A percentile compares a stretch with the other conserved stretches of the same genome.
These are phyloP conservation scores for Hippocampus kuda DNA, from an alignment of 2,797 vertebrate genomes.

Conservation along the genomic window DNA sequence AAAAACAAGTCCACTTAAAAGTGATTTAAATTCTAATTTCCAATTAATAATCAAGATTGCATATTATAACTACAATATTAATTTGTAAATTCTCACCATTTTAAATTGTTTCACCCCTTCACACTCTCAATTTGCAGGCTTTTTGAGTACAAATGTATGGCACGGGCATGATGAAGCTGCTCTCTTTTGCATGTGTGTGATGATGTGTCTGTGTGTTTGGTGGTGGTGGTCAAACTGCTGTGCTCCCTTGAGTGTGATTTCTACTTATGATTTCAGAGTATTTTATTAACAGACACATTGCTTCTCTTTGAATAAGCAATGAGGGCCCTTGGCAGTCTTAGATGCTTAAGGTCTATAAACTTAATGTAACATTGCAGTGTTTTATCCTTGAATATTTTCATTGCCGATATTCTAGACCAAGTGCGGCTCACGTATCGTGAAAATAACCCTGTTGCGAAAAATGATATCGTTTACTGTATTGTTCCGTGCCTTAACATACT, in stretches of 20 bases:
- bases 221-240: slow-evolving; percentile 22
- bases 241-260: slow-evolving; percentile 28
- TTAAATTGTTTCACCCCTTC: neutral
- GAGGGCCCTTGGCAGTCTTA: slow-evolving; percentile 3
- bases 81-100: neutral
- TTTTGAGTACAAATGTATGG: slow-evolving; percentile 52
- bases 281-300: neutral
- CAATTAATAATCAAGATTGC: neutral
- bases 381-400: neutral
- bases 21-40: neutral
- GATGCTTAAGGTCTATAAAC: neutral
- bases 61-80: neutral
- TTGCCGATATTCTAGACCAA: neutral
- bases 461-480: neutral
- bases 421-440: no score
- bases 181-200: slow-evolving; percentile 30
- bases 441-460: neutral
- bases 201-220: neutral
- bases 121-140: slow-evolving; percentile 23
- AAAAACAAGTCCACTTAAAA: neutral
- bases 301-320: neutral
- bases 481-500: slow-evolving; percentile 6
- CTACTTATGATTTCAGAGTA: slow-evolving; percentile 15
- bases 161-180: slow-evolving; percentile 55
- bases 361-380: neutral